These are phyloP conservation scores for Tubulanus polymorphus DNA, from an alignment of 2,888 invertebrate genomes.

Conservation along the genomic window DNA sequence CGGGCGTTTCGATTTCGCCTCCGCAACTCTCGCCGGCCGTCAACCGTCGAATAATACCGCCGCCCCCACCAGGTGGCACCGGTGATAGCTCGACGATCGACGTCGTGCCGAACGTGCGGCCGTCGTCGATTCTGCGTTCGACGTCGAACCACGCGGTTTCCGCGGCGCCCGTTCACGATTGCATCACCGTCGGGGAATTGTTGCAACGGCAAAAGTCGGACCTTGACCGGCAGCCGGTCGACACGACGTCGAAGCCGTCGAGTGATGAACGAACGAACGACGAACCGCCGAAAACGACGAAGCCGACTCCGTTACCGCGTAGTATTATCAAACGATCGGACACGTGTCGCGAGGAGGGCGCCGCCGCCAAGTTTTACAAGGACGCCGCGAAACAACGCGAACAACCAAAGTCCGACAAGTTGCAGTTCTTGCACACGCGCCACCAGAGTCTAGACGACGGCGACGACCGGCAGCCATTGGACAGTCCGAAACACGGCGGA, in stretches of 20 bases:
- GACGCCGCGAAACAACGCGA: background rate
- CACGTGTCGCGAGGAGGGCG: slow-evolving; percentile 19
- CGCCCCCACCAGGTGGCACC: slow-evolving; percentile 16
- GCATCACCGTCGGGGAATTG: background rate
- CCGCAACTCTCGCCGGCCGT: slow-evolving; percentile 6
- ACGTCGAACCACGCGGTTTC: slow-evolving; percentile 42
- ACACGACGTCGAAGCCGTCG: background rate
- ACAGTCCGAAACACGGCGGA: background rate
- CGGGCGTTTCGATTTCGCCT: slow-evolving; percentile 1
- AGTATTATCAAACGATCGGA: slow-evolving; percentile 9
- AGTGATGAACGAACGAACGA: background rate
- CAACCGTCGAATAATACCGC: slow-evolving; percentile 2
- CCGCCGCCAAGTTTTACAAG: background rate
- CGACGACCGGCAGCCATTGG: slow-evolving; percentile 25
- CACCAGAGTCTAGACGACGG: slow-evolving; percentile 24
- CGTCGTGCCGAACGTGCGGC: slow-evolving; percentile 42
- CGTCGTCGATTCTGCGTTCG: slow-evolving; percentile 45
- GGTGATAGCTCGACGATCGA: slow-evolving; percentile 31
- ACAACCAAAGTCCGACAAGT: slow-evolving; percentile 9
- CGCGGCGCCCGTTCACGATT: slow-evolving; percentile 22
- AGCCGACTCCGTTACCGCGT: slow-evolving; percentile 42
- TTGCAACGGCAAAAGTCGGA: slow-evolving; percentile 36
- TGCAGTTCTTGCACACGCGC: slow-evolving; percentile 24
- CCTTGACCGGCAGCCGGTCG: slow-evolving; percentile 26
- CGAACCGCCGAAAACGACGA: slow-evolving; percentile 8